phyloP scores from a whole-genome alignment of 2,888 invertebrate species.

The Ophion ellenae region DNA sequence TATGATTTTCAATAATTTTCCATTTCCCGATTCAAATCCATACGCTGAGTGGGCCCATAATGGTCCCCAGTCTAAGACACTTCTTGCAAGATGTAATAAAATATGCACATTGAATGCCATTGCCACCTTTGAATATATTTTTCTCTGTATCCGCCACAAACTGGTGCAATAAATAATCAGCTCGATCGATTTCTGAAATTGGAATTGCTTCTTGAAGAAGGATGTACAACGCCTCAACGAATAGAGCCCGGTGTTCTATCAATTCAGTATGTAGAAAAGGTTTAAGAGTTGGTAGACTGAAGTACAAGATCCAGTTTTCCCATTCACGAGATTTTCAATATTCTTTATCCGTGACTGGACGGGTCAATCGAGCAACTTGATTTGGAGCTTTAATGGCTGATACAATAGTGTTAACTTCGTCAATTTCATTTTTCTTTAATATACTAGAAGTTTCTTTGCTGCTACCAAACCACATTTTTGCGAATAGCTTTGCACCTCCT shows the following conservation, averaged over 20 bases:
- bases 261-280: constrained; percentile 3
- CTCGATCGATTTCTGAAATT: too few relatives aligned
- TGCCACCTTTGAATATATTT: constrained; percentile 24
- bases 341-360: constrained; percentile 18
- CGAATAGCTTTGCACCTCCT: constrained; percentile 58
- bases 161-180: too few relatives aligned
- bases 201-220: neutral
- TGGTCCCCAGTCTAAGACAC: constrained; percentile 39
- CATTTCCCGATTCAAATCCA: constrained; percentile 35
- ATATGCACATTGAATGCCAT: constrained; percentile 35
- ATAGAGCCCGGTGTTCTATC: constrained; percentile 26
- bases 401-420: too few relatives aligned
- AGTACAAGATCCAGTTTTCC: constrained; percentile 42
- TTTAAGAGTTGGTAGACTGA: constrained; percentile 22
- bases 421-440: neutral
- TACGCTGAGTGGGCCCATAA: constrained; percentile 41
- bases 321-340: constrained; percentile 40
- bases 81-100: constrained; percentile 35
- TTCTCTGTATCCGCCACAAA: neutral
- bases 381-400: constrained; percentile 39
- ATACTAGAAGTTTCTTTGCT: constrained; percentile 33
- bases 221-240: constrained; percentile 34
- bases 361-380: constrained; percentile 26
- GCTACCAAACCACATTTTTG: constrained; percentile 31
- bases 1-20: neutral